Evolutionary conservation across 35 echinoderm and acorn worm genomes (phyloP).

Genomic region (Ptychodera flava): DNA sequence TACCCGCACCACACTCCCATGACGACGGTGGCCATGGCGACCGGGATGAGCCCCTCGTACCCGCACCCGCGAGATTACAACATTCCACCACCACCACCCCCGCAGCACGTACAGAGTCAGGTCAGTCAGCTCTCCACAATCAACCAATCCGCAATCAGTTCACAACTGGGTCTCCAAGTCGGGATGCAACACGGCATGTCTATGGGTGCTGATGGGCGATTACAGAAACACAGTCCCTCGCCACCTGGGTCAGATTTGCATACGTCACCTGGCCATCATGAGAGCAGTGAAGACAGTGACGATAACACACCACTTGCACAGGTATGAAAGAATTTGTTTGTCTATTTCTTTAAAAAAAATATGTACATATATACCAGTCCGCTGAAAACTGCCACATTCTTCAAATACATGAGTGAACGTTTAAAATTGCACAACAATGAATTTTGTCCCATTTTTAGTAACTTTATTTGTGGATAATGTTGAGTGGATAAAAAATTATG

Average conservation of each 20-base stretch:
- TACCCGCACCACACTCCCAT: constrained; percentile 28
- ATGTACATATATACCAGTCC: too few relatives aligned
- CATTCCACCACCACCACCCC: not conserved
- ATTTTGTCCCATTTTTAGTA: too few relatives aligned
- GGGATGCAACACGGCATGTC: constrained; percentile 36
- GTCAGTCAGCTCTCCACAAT: constrained; percentile 78
- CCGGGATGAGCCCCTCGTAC: constrained; percentile 25
- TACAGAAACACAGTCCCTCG: constrained; percentile 35
- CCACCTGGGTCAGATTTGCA: constrained; percentile 25
- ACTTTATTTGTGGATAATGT: too few relatives aligned
- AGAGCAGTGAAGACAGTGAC: constrained; percentile 96
- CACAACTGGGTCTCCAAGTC: constrained; percentile 60
- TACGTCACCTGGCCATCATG: constrained; percentile 60
- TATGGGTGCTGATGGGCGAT: constrained; percentile 47
- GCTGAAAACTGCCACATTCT: too few relatives aligned
- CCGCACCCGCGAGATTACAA: not conserved
- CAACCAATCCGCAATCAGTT: constrained; percentile 89
- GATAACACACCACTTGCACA: constrained; percentile 96
- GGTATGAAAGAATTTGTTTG: too few relatives aligned
- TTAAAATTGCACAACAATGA: too few relatives aligned
- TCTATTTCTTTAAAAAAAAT: too few relatives aligned
- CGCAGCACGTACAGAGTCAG: constrained; percentile 56
- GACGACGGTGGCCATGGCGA: constrained; percentile 38
- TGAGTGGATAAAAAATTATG: too few relatives aligned
- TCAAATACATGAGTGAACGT: too few relatives aligned